These are phyloP conservation scores for Cyrtorhinus lividipennis DNA, from an alignment of 1,140 invertebrate species.

Conservation along the genomic window DNA sequence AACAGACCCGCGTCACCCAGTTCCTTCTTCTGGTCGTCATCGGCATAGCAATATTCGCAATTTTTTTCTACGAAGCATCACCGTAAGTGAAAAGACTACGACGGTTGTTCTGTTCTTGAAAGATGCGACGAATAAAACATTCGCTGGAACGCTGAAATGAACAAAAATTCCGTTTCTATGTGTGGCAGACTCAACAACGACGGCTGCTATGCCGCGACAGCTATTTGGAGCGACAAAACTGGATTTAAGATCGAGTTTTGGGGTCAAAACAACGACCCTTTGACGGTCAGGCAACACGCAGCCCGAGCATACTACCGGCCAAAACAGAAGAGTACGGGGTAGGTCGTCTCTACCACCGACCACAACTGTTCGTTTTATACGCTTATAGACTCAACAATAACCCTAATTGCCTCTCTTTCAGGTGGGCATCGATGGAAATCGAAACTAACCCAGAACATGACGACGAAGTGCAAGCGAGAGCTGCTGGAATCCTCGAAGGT, in stretches of 20 bases:
- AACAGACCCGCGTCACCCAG: constrained; percentile 54
- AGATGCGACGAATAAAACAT: too few species aligned
- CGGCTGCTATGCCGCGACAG: constrained; percentile 54
- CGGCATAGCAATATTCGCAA: constrained; percentile 45
- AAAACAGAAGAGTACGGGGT: neutral
- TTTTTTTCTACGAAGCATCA: constrained; percentile 21
- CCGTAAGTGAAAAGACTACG: constrained; percentile 12
- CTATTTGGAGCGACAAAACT: constrained; percentile 43
- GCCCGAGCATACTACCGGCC: constrained; percentile 47
- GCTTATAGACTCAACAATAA: too few species aligned
- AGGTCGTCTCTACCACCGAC: neutral
- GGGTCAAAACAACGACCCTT: constrained; percentile 56
- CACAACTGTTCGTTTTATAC: neutral
- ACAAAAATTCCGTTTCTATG: too few species aligned
- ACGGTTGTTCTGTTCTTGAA: too few species aligned
- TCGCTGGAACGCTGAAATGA: too few species aligned
- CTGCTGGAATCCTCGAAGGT: constrained; percentile 79
- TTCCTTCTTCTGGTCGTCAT: constrained; percentile 49
- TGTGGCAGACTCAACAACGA: constrained; percentile 52
- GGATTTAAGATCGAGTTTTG: constrained; percentile 56
- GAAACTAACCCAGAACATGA: constrained; percentile 54
- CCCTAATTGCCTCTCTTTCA: too few species aligned
- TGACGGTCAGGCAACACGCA: constrained; percentile 41
- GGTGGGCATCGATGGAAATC: constrained; percentile 66
- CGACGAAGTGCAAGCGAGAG: constrained; percentile 67